Base-by-base conservation (phyloP, 1,140 invertebrate species). In the Stegodyphus mimosarum region DNA sequence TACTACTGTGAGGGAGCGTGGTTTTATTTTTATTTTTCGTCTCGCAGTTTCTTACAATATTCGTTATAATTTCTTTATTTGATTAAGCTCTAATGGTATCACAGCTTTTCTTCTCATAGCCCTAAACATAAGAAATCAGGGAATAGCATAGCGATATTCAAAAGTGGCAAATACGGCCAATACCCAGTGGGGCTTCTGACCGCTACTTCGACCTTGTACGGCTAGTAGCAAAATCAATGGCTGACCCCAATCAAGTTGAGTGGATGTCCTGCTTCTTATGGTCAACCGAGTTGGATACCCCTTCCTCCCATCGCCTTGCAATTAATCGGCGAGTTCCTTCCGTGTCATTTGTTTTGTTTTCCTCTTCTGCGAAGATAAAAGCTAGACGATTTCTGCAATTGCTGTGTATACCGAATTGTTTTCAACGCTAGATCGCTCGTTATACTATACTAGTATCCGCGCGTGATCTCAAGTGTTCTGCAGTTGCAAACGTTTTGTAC, bases 171-270 rank as follows among this genome's bases (percentile, higher is more conserved):
- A 33, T 33, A 33, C 33, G 1, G 33, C 33, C 55, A 60, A 60
- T 60, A 15, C 15, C 9, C 55, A 60, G 15, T 9, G 55, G 55
- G 15, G 1, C 9, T 9, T 60, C 55, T 11, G 2, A 11, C 15
- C 9, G 9, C 55, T 60, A 60, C 15, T 9, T 11, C 9, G 55
- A 60, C 55, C 60, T 13, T 67, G 15, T 49, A 33, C 33, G 53
- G 60, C 53, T 71, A 11, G 55, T 55, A 33, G 51, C 72, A 17
- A 83, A 83, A 83, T 83, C 80, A 74, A 83, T 83, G 80, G 71
- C 50, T 60, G 53, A 74, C 80, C 71, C 80, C 80, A 83, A 83
- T 83, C 80, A 83, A 83, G 80, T 74, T 74, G 71, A 83, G 80
- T 83, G 80, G 80, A 74, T 66, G 71, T 66, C 60, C 70, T 83